A percentile compares a stretch with the other conserved stretches of the same genome.
Evolutionary conservation across 1,140 invertebrate genomes (phyloP).

Genomic region (honey bee (Apis mellifera)): DNA sequence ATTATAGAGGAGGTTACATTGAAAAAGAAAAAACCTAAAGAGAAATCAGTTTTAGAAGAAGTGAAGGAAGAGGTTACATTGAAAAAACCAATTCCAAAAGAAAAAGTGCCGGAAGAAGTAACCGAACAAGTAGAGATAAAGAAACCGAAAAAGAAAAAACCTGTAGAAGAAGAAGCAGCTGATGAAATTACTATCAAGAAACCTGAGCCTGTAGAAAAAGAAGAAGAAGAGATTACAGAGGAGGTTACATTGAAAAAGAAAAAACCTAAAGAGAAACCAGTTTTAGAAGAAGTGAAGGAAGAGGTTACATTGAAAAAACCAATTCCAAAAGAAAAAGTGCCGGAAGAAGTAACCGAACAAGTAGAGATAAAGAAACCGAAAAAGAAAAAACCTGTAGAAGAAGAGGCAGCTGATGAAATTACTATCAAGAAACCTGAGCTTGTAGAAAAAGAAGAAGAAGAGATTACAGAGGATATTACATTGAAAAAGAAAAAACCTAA

Average conservation of each 20-base stretch:
- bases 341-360: constrained; percentile 72
- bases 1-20: constrained; percentile 52
- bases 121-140: constrained; percentile 62
- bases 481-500: constrained; percentile 59
- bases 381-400: constrained; percentile 68
- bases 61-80: constrained; percentile 63
- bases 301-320: constrained; percentile 71
- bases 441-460: constrained; percentile 72
- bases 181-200: constrained; percentile 80
- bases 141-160: constrained; percentile 68
- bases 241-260: constrained; percentile 57
- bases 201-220: constrained; percentile 70
- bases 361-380: constrained; percentile 60
- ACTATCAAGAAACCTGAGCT: constrained; percentile 67
- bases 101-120: constrained; percentile 71
- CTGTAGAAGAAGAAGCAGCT: constrained; percentile 74
- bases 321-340: constrained; percentile 68
- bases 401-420: constrained; percentile 78
- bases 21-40: constrained; percentile 58
- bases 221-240: constrained; percentile 61
- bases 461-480: constrained; percentile 53
- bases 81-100: constrained; percentile 72
- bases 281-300: constrained; percentile 46
- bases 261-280: constrained; percentile 51
- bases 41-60: constrained; percentile 37